Evolutionary conservation across 2,113 vertebrate genomes (phyloP).

Genomic region (Promerops cafer): DNA sequence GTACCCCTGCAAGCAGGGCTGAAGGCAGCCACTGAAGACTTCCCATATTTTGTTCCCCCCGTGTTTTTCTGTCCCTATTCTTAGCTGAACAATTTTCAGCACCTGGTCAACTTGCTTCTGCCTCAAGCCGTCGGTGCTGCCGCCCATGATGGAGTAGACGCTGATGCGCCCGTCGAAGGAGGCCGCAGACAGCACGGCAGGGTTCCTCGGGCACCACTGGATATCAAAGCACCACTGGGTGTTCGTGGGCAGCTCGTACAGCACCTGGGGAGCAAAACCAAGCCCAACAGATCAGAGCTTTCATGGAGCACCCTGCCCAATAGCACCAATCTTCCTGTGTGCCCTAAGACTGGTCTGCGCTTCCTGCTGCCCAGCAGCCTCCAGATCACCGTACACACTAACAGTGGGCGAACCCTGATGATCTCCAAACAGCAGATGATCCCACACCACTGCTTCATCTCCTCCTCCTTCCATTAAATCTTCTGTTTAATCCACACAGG

Average conservation of each 20-base stretch:
- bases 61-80: background rate
- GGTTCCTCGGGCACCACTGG: slow-evolving; percentile 97
- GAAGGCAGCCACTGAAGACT: background rate
- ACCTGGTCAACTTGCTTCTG: slow-evolving; percentile 84
- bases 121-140: slow-evolving; percentile 77
- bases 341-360: background rate
- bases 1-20: background rate
- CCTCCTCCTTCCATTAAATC: background rate
- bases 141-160: slow-evolving; percentile 95
- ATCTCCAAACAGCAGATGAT: background rate
- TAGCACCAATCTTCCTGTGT: background rate
- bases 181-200: slow-evolving; percentile 88
- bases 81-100: background rate
- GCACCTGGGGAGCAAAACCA: slow-evolving; percentile 70
- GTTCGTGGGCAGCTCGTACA: slow-evolving; percentile 90
- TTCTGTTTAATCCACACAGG: background rate
- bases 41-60: background rate
- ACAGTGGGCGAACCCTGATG: background rate
- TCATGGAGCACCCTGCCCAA: background rate
- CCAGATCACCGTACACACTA: accelerated
- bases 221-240: slow-evolving; percentile 98
- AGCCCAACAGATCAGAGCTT: background rate
- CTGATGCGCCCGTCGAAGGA: slow-evolving; percentile 89
- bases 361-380: background rate
- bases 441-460: background rate